Conservation (phyloP, 2,113 vertebrate genomes). For the Progne subis region DNA sequence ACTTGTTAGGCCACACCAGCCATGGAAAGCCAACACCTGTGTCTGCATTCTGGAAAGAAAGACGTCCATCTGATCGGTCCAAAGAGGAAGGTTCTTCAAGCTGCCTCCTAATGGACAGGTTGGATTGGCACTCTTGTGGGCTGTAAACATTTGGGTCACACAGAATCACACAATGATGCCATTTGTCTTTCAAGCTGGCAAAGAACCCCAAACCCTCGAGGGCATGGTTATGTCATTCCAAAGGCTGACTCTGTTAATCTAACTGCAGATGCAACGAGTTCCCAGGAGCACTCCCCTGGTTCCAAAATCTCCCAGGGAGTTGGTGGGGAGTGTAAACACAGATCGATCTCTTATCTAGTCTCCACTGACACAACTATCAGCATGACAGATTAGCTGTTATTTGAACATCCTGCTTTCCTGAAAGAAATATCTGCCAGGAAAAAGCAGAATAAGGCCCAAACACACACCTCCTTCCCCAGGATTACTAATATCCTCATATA, state of each 20-base stretch:
- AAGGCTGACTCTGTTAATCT: neutral
- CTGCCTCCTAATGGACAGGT: neutral
- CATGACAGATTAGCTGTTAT: neutral
- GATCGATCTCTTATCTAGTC: neutral
- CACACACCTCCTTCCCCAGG: too few species aligned
- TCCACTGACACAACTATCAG: neutral
- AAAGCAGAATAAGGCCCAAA: neutral
- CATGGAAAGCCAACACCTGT: accelerated
- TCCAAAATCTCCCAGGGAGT: neutral
- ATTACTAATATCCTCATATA: neutral
- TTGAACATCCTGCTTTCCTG: neutral
- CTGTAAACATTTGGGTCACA: neutral
- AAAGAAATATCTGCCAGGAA: neutral
- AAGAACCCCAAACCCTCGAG: neutral
- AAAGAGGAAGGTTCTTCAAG: neutral
- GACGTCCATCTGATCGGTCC: neutral
- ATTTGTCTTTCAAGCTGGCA: neutral
- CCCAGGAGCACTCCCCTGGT: neutral
- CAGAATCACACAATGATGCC: neutral
- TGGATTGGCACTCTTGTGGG: neutral
- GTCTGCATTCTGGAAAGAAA: neutral
- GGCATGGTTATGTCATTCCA: neutral
- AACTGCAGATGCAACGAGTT: neutral
- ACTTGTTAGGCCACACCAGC: accelerated
- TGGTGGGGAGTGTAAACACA: neutral